Conservation (phyloP, 2,113 vertebrate species). For the Acrocephalus kingi region DNA sequence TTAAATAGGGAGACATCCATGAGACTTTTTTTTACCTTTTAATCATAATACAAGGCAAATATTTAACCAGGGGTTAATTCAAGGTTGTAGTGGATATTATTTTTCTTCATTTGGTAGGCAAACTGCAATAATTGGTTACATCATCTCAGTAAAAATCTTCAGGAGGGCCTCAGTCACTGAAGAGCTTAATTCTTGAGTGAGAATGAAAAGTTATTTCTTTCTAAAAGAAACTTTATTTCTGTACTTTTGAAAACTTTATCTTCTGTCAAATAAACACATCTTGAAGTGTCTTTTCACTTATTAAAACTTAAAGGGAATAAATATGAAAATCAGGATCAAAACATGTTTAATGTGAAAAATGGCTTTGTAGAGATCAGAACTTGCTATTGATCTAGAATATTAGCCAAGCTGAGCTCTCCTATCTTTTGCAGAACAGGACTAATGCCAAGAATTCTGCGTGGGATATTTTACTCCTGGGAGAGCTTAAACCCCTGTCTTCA, state of each 20-base stretch:
- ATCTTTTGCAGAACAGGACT: background rate
- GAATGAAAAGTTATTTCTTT: background rate
- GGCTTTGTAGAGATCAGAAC: background rate
- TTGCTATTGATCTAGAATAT: background rate
- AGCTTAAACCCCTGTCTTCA: background rate
- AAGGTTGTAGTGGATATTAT: background rate
- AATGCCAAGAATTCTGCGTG: background rate
- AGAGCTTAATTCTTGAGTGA: background rate
- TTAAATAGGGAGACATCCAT: slow-evolving; percentile 51
- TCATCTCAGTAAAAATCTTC: background rate
- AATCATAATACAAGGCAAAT: background rate
- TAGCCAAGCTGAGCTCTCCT: background rate
- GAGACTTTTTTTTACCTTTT: background rate
- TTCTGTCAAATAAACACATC: background rate
- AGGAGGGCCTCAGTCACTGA: background rate
- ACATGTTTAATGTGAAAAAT: background rate
- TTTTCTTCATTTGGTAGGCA: background rate
- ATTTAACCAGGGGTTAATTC: background rate
- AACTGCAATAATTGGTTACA: background rate
- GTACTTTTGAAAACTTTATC: background rate
- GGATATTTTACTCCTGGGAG: background rate
- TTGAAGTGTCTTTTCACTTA: background rate
- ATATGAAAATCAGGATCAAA: background rate
- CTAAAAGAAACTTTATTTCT: background rate
- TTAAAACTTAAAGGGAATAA: background rate